Evolutionary conservation across 2,797 vertebrate genomes (phyloP).

Genomic region (Sebastolobus altivelis): DNA sequence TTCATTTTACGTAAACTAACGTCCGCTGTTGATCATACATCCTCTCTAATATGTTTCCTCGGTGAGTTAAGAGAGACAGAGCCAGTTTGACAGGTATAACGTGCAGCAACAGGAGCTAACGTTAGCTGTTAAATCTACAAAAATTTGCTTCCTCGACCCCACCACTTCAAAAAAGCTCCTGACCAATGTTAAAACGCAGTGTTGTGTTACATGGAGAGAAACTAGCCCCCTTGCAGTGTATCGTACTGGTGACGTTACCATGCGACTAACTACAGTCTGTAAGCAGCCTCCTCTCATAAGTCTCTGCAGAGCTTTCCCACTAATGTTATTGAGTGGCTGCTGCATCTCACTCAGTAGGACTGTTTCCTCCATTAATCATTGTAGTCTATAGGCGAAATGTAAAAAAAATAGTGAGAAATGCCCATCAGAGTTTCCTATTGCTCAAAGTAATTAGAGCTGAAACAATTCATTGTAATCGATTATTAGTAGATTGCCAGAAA

Average conservation of each 20-base stretch:
- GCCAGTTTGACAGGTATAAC: conserved; percentile 28
- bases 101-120: conserved; percentile 24
- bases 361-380: background rate
- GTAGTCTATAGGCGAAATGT: background rate
- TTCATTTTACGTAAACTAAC: background rate
- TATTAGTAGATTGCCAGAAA: background rate
- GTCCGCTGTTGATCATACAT: background rate
- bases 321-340: conserved; percentile 19
- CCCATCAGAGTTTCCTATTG: background rate
- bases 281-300: conserved; percentile 12
- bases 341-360: conserved; percentile 1
- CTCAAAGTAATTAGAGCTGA: background rate
- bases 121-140: background rate
- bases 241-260: background rate
- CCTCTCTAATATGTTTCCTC: background rate
- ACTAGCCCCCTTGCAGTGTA: background rate
- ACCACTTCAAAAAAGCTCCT: background rate
- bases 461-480: background rate
- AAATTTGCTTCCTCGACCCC: background rate
- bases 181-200: background rate
- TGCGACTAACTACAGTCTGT: background rate
- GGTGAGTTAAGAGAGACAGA: background rate
- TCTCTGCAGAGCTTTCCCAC: conserved; percentile 36
- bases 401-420: background rate
- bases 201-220: conserved; percentile 10